Evolutionary conservation across 2,797 vertebrate genomes (phyloP).

Genomic region (Gambusia yucatana): DNA sequence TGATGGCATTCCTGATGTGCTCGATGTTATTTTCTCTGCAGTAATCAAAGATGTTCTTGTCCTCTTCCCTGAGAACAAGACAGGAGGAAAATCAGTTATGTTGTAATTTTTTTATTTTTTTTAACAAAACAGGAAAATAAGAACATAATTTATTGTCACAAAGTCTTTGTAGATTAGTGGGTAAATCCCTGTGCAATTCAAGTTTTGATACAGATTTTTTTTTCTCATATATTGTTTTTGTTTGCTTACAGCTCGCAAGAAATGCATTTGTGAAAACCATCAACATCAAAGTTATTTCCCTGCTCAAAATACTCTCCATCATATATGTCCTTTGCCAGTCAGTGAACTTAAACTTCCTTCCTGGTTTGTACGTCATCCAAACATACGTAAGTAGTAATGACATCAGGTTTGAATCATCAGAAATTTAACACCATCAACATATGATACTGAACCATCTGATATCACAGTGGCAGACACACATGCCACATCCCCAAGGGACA

Average conservation of each 20-base stretch:
- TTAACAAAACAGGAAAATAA: background rate
- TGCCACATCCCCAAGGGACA: constrained; percentile 53
- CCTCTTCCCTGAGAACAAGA: constrained; percentile 88
- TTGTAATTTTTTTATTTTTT: background rate
- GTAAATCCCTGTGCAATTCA: background rate
- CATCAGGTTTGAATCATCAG: constrained; percentile 19
- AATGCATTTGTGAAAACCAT: background rate
- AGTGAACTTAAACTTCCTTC: background rate
- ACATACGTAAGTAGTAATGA: background rate
- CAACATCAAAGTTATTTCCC: background rate
- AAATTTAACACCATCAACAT: constrained; percentile 27
- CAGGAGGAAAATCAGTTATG: background rate
- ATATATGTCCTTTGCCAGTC: constrained; percentile 5
- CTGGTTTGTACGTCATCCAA: background rate
- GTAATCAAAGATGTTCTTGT: constrained; percentile 98
- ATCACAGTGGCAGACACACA: constrained; percentile 33
- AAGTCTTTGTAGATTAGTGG: background rate
- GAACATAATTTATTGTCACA: background rate
- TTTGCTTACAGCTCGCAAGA: background rate
- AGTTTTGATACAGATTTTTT: background rate
- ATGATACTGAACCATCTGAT: constrained; percentile 18
- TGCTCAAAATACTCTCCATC: background rate
- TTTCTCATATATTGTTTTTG: background rate
- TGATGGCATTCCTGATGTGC: constrained; percentile 89
- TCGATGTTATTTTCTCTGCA: constrained; percentile 98